Base-by-base conservation (phyloP, 2,113 vertebrate species). In the Chrysochloris asiatica region DNA sequence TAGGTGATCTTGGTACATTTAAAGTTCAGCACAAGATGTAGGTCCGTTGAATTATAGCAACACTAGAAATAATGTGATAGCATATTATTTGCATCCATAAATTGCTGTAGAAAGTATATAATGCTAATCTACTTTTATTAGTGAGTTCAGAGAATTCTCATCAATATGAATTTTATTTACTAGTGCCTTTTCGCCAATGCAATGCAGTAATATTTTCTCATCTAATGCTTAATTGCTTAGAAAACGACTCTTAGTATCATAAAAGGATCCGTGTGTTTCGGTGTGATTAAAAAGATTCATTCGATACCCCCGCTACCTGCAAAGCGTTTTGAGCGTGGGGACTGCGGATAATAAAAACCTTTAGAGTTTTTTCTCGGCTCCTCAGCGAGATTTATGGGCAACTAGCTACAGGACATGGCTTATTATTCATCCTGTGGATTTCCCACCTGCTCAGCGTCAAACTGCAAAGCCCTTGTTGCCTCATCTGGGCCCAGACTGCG, bases 81-180 rank as follows among this genome's bases (percentile, higher is more conserved):
- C 91, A 19, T 93, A 86, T 94, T 93, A 94, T 93, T 92, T 86
- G 88, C 93, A 79, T 65, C 93, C 92, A 92, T 96, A 96, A 96
- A 96, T 96, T 91, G 95, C 96, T 24, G 3, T 24, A 38, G 28
- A 71, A 88, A 93, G 83, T 95, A 95, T 94, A 94, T 85, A 85
- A 76, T 91, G 83, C 96, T 93, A 89, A 95, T 95, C 91, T 95
- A 56, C 85, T 95, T 96, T 96, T 96, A 93, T 92, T 96, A 96
- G 96, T 83, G 95, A 89, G 93, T 93, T 93, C 92, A 89, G 95
- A 91, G 94, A 76, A 94, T 86, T 80, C 90, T 89, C 96, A 78
- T 95, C 95, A 83, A 92, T 91, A 93, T 61, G 94, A 88, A 87
- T 94, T 94, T 96, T 96, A 96, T 96, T 96, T 96, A 96, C 95